Evolutionary conservation across 2,797 vertebrate species (phyloP).

Genomic region (Danio jaintianensis): DNA sequence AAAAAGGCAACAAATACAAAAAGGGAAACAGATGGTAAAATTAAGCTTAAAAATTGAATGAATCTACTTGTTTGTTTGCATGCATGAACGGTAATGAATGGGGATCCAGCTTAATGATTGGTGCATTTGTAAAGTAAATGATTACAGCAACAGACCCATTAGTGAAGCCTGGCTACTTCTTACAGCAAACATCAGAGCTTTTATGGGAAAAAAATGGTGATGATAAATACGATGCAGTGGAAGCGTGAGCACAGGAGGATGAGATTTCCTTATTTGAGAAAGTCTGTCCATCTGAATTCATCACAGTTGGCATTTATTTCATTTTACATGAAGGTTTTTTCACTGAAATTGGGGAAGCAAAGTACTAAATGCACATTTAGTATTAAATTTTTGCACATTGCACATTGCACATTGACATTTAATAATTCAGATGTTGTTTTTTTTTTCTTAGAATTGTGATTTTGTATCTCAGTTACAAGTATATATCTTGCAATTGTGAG

Average conservation of each 20-base stretch:
- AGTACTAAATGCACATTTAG: no score
- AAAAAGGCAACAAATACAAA: slow-evolving; percentile 6
- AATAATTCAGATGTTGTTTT: no score
- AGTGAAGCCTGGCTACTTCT: slow-evolving; percentile 61
- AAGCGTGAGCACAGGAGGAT: slow-evolving; percentile 47
- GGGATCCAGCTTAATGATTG: slow-evolving; percentile 51
- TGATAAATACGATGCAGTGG: slow-evolving; percentile 54
- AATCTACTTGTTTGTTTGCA: slow-evolving; percentile 56
- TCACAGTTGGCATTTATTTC: slow-evolving; percentile 1
- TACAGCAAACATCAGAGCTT: slow-evolving; percentile 49
- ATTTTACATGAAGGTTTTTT: not conserved
- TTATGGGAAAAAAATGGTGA: slow-evolving; percentile 45
- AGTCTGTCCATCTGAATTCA: slow-evolving; percentile 37
- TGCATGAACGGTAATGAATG: slow-evolving; percentile 59
- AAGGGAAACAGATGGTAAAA: not conserved
- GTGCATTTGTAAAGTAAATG: slow-evolving; percentile 62
- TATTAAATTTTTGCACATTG: no score
- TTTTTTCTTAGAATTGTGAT: no score
- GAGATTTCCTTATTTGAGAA: slow-evolving; percentile 53
- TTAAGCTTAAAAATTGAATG: slow-evolving; percentile 39
- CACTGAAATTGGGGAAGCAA: not conserved
- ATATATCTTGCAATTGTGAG: no score
- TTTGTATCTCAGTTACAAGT: no score
- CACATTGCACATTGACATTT: no score
- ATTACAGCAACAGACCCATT: slow-evolving; percentile 58